Base-by-base conservation (phyloP, 1,140 invertebrate genomes). In the Elymnias hypermnestra region DNA sequence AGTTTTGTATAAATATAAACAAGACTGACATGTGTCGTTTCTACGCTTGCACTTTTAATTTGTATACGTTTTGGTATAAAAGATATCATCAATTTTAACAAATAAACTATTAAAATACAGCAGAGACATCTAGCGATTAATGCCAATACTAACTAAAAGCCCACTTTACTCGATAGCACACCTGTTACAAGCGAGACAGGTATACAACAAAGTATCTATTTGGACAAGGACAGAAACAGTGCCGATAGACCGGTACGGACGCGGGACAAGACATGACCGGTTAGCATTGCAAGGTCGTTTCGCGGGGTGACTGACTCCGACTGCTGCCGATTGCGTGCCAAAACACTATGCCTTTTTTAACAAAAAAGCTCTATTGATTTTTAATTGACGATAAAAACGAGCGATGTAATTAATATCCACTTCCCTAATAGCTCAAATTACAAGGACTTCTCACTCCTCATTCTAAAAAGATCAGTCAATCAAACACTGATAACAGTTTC, bases 271-370 rank as follows among this genome's bases (percentile, higher is more conserved):
- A 42, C 50, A 58, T 31, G 41, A 76, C 75, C 57, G 61, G 73
- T 77, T 77, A 77, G 63, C 78, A 83, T 83, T 83, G 78, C 78
- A 83, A 83, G 78, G 78, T 70, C 78, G 78, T 71, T 53, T 31
- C 40, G 36, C 40, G 58, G 59, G 76, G 75, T 81, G 64, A 78
- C 33, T 70, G 72, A 76, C 74, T 69, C 54, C 41, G 39, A 42
- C 22, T 38, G 45, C 40, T 33, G 39, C 45, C 53, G 55, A 43
- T 67, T 48, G 66, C 74, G 72, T 82, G 72, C 64, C 49, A 69
- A 75, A 60, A 55, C 40, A 37, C 57, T 53, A 66, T 72, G 58
- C 63, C 8, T 61, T 54, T 38, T 56, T 61, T 55, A 52, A 49
- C 48, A 63, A 58, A 49, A n/a, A n/a, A n/a, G n/a, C 44, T 70